A percentile compares a stretch with the other conserved stretches of the same genome.
Evolutionary conservation across 2,797 vertebrate genomes (phyloP).

Genomic region (Neosilurus mollespiculum): DNA sequence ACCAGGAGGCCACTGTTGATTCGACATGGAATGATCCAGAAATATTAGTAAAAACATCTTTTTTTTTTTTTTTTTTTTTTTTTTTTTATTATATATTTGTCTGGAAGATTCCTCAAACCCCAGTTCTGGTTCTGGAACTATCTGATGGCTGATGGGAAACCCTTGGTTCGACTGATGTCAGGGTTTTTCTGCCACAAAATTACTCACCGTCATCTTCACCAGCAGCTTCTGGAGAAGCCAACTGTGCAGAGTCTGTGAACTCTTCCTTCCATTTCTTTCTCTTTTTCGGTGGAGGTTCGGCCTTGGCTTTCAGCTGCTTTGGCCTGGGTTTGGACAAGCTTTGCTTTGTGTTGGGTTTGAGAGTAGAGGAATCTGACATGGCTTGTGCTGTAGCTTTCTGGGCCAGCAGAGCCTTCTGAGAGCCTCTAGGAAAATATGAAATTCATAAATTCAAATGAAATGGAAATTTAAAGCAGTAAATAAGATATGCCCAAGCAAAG

Average conservation of each 20-base stretch:
- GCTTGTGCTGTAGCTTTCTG: constrained; percentile 71
- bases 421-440: constrained; percentile 64
- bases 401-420: constrained; percentile 75
- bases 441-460: not conserved
- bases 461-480: not conserved
- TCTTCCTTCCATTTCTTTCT: constrained; percentile 97
- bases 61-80: no score
- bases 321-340: constrained; percentile 80
- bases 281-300: constrained; percentile 97
- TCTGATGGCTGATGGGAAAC: no score
- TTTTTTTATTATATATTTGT: not conserved
- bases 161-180: not conserved
- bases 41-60: no score
- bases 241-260: constrained; percentile 80
- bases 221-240: constrained; percentile 84
- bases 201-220: constrained; percentile 84
- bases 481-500: not conserved
- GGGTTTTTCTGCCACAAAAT: not conserved
- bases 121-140: not conserved
- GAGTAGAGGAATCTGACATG: constrained; percentile 68
- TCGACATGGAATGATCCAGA: no score
- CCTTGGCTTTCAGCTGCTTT: constrained; percentile 87
- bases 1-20: no score
- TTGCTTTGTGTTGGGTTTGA: constrained; percentile 78
- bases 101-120: not conserved